Evolutionary conservation across 1,140 invertebrate genomes (phyloP).

Genomic region (Zaprionus vittiger): DNA sequence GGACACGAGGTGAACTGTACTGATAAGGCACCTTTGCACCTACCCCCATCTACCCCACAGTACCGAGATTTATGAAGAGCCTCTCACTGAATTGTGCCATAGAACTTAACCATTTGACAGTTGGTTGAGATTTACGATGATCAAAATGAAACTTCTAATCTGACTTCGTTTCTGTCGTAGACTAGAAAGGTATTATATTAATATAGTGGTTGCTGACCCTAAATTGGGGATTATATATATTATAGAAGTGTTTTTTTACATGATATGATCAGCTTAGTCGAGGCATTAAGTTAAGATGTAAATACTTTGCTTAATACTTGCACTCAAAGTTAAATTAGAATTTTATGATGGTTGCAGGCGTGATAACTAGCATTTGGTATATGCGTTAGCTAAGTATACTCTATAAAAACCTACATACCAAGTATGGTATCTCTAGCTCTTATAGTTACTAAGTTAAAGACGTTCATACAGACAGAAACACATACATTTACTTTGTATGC

Average conservation of each 20-base stretch:
- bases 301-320: neutral
- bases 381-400: neutral
- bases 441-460: neutral
- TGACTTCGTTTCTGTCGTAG: neutral
- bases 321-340: neutral
- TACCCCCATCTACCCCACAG: constrained; percentile 22
- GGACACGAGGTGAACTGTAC: constrained; percentile 21
- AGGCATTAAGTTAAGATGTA: neutral
- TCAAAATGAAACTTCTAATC: constrained; percentile 13
- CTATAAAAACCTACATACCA: neutral
- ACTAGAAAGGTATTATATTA: neutral
- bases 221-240: neutral
- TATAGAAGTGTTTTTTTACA: neutral
- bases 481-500: neutral
- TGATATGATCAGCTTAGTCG: neutral
- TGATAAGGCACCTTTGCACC: constrained; percentile 30
- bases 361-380: neutral
- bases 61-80: constrained; percentile 72
- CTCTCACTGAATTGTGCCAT: constrained; percentile 78
- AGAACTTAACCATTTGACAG: constrained; percentile 63
- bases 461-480: neutral
- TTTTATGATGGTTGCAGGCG: neutral
- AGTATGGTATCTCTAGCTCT: neutral
- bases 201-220: neutral
- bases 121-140: constrained; percentile 78